Conservation (phyloP, 2,888 invertebrate species). For the Pristionchus fissidentatus region DNA sequence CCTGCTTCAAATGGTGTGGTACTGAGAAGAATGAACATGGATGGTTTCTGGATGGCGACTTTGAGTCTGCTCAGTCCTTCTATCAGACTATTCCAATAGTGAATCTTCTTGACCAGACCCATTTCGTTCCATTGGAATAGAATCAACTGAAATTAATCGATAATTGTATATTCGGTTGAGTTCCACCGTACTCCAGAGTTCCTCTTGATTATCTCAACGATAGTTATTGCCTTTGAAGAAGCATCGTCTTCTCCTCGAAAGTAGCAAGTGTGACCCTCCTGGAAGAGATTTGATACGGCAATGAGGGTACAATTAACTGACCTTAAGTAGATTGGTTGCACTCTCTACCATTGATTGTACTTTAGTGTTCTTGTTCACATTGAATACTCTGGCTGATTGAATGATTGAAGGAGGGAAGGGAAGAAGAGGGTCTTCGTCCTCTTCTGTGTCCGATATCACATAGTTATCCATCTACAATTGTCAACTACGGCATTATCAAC, state of each 20-base stretch:
- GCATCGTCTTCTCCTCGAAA: conserved; percentile 22
- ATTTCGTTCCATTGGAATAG: conserved; percentile 47
- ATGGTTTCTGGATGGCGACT: conserved; percentile 27
- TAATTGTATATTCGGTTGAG: neutral
- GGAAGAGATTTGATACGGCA: neutral
- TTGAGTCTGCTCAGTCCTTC: conserved; percentile 32
- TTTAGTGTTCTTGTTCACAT: conserved; percentile 46
- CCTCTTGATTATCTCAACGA: conserved; percentile 44
- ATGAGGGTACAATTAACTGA: neutral
- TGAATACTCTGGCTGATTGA: conserved; percentile 27
- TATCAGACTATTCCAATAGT: conserved; percentile 38
- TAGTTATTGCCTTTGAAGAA: neutral
- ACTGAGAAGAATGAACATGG: conserved; percentile 28
- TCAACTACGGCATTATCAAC: neutral
- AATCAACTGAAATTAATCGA: conserved; percentile 41
- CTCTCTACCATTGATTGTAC: conserved; percentile 30
- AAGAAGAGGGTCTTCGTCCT: conserved; percentile 45
- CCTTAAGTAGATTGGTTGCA: conserved; percentile 19
- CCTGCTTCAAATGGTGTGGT: neutral
- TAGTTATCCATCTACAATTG: conserved; percentile 44
- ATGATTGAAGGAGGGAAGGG: conserved; percentile 35
- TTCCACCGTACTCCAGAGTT: neutral
- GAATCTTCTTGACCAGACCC: neutral
- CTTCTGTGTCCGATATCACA: conserved; percentile 46
- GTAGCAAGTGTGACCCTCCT: conserved; percentile 25